Conservation (phyloP, 2,113 vertebrate species). For the Argyrosomus japonicus region DNA sequence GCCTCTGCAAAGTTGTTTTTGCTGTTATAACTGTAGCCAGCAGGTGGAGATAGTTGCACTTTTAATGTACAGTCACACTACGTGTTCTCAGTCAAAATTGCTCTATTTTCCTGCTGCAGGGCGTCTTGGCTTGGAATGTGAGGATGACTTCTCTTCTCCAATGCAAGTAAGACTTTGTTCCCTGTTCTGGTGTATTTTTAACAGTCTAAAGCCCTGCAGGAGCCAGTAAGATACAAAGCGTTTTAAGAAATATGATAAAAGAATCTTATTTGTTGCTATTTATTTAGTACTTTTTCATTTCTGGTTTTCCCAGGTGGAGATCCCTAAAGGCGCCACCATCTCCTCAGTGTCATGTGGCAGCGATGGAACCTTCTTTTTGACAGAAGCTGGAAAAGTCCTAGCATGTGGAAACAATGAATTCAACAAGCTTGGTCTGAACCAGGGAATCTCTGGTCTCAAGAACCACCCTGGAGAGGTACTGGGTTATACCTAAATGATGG, state of each 20-base stretch:
- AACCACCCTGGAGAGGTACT: slow-evolving; percentile 87
- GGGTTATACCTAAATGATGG: not conserved
- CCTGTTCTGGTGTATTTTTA: not conserved
- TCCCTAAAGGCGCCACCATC: slow-evolving; percentile 91
- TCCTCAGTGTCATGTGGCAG: slow-evolving; percentile 92
- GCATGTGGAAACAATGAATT: slow-evolving; percentile 97
- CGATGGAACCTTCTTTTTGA: slow-evolving; percentile 95
- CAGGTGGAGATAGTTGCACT: slow-evolving; percentile 46
- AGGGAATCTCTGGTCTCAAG: slow-evolving; percentile 94
- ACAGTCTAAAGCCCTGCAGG: not conserved
- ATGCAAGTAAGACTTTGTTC: slow-evolving; percentile 88
- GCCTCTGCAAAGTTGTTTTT: slow-evolving; percentile 29
- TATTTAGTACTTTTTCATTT: not conserved
- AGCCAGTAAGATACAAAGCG: not conserved
- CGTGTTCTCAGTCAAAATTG: not conserved
- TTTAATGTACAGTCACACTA: not conserved
- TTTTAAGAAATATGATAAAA: slow-evolving; percentile 11
- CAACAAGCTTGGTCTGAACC: slow-evolving; percentile 97
- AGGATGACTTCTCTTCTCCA: slow-evolving; percentile 93
- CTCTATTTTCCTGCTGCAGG: slow-evolving; percentile 79
- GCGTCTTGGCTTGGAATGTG: slow-evolving; percentile 95
- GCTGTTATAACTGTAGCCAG: slow-evolving; percentile 51
- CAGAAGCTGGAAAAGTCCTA: slow-evolving; percentile 94
- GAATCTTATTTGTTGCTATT: not conserved
- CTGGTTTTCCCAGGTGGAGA: slow-evolving; percentile 86